phyloP scores from a whole-genome alignment of 2,888 invertebrate genomes.

The Sarcophaga caerulescens region DNA sequence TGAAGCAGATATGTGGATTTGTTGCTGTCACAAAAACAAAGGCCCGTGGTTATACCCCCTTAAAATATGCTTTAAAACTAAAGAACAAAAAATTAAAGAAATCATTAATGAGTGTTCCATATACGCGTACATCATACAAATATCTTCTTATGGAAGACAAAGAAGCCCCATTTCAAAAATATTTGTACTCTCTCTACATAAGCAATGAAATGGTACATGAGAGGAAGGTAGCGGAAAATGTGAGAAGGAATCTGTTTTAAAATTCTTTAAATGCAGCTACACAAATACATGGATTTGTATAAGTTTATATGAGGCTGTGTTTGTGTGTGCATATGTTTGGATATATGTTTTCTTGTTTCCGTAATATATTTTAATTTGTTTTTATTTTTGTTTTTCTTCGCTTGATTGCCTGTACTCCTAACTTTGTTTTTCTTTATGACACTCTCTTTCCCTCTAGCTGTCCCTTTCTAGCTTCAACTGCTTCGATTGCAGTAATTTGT shows the following conservation, averaged over 20 bases:
- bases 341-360: conserved; percentile 31
- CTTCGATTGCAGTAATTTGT: no score
- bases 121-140: no score
- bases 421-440: background rate
- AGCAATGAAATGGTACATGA: no score
- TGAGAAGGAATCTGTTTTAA: background rate
- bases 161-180: no score
- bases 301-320: background rate
- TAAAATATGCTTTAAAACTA: no score
- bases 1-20: background rate
- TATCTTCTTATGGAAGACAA: no score
- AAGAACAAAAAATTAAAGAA: no score
- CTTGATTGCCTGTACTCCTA: background rate
- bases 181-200: no score
- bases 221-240: no score
- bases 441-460: background rate
- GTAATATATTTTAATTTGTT: conserved; percentile 59
- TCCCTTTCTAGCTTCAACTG: background rate
- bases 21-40: background rate
- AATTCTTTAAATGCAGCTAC: conserved; percentile 17
- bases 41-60: no score
- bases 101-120: no score
- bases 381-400: conserved; percentile 24
- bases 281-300: background rate
- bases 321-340: background rate